Evolutionary conservation across 2,888 invertebrate species (phyloP), one percentile per base, ranked within the genome.

Genomic region (Caenorhabditis imperialis): DNA sequence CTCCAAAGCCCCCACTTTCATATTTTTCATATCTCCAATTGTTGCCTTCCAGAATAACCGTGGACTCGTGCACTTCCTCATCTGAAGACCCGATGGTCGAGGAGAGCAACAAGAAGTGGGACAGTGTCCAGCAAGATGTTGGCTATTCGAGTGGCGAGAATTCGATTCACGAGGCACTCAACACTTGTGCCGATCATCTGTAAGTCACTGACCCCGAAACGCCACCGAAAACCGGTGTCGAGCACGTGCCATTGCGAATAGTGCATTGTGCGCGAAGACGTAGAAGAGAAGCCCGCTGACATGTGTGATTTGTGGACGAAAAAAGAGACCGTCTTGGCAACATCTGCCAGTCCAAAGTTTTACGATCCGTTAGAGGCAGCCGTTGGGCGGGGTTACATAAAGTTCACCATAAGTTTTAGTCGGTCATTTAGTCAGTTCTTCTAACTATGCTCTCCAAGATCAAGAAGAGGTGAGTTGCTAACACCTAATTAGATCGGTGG

Each of bases 71-170:
- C 23, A 51, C 71, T 2, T 61, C 73, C 30, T 69, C 77, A 10
- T 77, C 79, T 0, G 75, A 76, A 67, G 78, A 76, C 8, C 72
- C 53, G 42, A 61, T 60, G 60, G 60, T 23, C 25, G 58, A 45
- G 50, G 44, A 37, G 16, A 30, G 55, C 16, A 67, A 33, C 67
- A 72, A 51, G 22, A 81, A 81, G 60, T 78, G 80, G 80, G 77
- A 74, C 40, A 73, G 77, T 50, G 72, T 77, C 12, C 78, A 76
- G 25, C 78, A 82, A 70, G 82, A 82, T 42, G 71, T 81, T 37
- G 84, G 84, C 60, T 84, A 84, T 67, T 81, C 82, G 22, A 81
- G 81, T 54, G 83, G 83, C 23, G 84, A 84, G 45, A 81, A 81
- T 70, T 79, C 79, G 38, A 75, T 81, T 37, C 82, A 82, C 70